Evolutionary conservation across 2,888 invertebrate species (phyloP), one percentile per base, ranked within the genome.

Genomic region (Rhynchonema sp.): DNA sequence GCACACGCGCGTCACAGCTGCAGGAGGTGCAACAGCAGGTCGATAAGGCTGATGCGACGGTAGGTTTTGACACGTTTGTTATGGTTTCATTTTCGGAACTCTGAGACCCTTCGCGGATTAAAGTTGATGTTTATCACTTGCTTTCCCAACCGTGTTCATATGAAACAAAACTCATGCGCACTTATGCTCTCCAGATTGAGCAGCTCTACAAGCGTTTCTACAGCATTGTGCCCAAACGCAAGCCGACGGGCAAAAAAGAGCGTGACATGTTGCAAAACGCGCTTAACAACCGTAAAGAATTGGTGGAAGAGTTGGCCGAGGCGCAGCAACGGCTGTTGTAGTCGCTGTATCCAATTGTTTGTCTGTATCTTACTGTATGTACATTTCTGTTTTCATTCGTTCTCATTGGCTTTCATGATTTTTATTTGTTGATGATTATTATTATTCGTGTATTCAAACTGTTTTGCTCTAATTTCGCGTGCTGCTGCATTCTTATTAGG

Each of bases 221-320:
- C 60, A 60, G 60, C 49, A 2, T 57, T 26, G 52, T 60, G 22
- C 60, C 60, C 22, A 57, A 57, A 46, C 30, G 60, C 1, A 60
- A 57, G 60, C 60, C 60, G 52, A 26, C 28, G 52, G 53, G 22
- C 27, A 56, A 60, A 46, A 56, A 56, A 25, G 60, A 60, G 28
- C 29, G 57, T 1, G 57, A 60, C 13, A 9, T 1, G 26, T 27
- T 60, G 26, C 22, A 2, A 13, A 17, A 6, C 13, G 54, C 57
- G 26, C 30, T 60, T 27, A 17, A 30, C 1, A 25, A 23, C 3
- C 38, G 59, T 22, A n/a, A 13, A 20, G 17, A 30, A 25, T 23
- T 58, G 1, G 20, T 52, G 6, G 23, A 49, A 30, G 9, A 52
- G 28, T 29, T 52, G 25, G 46, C 23, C 22, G 22, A n/a, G 27